Conservation (phyloP, 2,113 vertebrate genomes). For the Corapipo altera region DNA sequence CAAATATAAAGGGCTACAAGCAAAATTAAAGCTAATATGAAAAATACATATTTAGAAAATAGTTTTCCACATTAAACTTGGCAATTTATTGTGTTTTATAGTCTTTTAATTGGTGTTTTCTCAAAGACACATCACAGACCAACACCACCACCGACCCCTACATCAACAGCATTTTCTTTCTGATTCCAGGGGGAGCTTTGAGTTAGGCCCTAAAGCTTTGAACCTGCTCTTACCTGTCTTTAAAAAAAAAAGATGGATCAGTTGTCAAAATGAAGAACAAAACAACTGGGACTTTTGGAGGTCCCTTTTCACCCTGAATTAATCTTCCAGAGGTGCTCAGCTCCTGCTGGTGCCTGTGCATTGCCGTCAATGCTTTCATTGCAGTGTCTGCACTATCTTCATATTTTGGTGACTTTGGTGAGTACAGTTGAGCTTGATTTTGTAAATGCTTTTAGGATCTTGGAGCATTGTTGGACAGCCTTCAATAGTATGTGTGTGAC, state of each 20-base stretch:
- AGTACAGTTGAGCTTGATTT: slow-evolving; percentile 9
- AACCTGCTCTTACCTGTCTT: neutral
- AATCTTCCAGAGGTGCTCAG: neutral
- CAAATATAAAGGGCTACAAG: neutral
- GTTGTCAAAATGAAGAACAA: neutral
- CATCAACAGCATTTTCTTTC: neutral
- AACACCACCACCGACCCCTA: neutral
- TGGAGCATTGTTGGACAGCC: slow-evolving; percentile 35
- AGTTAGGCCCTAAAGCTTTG: neutral
- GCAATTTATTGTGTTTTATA: neutral
- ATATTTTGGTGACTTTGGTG: slow-evolving; percentile 15
- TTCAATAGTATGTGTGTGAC: slow-evolving; percentile 7
- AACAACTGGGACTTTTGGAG: neutral
- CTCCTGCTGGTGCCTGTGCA: neutral
- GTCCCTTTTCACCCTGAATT: neutral
- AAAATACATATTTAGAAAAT: neutral
- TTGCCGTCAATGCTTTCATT: neutral
- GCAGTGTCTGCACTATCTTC: neutral
- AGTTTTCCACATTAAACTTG: neutral
- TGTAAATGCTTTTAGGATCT: slow-evolving; percentile 31
- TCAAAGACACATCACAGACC: neutral
- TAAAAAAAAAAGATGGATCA: neutral
- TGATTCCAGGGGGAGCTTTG: neutral
- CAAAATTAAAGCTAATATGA: neutral
- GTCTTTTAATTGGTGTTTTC: neutral